Evolutionary conservation across 2,797 vertebrate species (phyloP).

Genomic region (Myotis pilosus): DNA sequence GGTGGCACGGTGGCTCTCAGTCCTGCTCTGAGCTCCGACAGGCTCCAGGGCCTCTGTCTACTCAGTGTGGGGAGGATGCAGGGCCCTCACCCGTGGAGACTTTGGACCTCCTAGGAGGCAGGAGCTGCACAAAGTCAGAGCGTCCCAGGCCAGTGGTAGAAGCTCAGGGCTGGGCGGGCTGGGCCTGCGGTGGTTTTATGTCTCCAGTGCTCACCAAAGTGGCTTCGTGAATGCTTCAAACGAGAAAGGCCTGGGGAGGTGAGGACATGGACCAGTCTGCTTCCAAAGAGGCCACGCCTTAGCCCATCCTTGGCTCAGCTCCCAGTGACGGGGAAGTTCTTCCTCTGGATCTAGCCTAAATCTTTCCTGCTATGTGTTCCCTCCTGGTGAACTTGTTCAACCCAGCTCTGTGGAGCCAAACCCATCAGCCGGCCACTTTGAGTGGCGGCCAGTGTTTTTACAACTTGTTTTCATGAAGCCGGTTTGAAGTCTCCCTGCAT

Average conservation of each 20-base stretch:
- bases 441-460: conserved; percentile 68
- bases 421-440: conserved; percentile 12
- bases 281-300: conserved; percentile 6
- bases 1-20: background rate
- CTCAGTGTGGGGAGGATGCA: background rate
- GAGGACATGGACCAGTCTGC: background rate
- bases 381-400: conserved; percentile 47
- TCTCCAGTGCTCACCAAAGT: background rate
- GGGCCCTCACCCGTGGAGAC: background rate
- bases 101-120: background rate
- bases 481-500: conserved; percentile 72
- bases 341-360: conserved; percentile 38
- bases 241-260: background rate
- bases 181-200: background rate
- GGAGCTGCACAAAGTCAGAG: background rate
- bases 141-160: background rate
- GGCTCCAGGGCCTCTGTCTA: background rate
- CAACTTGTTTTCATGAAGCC: conserved; percentile 75
- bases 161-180: background rate
- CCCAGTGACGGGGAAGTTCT: background rate
- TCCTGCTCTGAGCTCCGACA: background rate
- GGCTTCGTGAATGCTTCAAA: background rate
- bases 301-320: background rate
- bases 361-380: conserved; percentile 31
- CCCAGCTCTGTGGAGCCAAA: background rate